Conservation (phyloP, 2,888 invertebrate genomes). For the Cryptops parisi region DNA sequence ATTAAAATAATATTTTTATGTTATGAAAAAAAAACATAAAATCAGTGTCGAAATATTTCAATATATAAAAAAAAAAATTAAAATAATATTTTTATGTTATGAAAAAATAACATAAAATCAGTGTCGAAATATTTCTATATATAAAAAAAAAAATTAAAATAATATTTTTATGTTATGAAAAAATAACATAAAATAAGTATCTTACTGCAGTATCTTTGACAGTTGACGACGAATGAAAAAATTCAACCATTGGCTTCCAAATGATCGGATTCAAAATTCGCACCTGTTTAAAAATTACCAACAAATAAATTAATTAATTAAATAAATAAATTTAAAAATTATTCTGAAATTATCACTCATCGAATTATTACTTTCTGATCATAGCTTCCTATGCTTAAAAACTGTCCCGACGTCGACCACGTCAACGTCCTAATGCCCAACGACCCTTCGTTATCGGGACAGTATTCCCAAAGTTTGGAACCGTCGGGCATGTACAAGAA, state of each 20-base stretch:
- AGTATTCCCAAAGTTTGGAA: constrained; percentile 30
- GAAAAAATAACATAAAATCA: too few relatives aligned
- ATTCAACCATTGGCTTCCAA: constrained; percentile 30
- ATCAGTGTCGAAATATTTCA: too few relatives aligned
- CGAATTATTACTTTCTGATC: constrained; percentile 31
- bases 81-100: too few relatives aligned
- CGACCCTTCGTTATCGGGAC: constrained; percentile 29
- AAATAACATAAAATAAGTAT: too few relatives aligned
- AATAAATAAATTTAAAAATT: not conserved
- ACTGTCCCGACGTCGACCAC: constrained; percentile 35
- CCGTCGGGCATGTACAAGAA: constrained; percentile 32
- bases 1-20: too few relatives aligned
- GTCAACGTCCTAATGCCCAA: constrained; percentile 31
- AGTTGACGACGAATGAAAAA: constrained; percentile 17
- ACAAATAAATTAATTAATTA: constrained; percentile 2
- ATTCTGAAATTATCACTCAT: not conserved
- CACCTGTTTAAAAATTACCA: too few relatives aligned
- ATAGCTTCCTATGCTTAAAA: constrained; percentile 34
- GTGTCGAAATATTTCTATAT: too few relatives aligned
- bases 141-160: too few relatives aligned
- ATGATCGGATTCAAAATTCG: constrained; percentile 32
- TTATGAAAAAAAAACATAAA: too few relatives aligned
- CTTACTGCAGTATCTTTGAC: not conserved
- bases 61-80: too few relatives aligned
- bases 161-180: too few relatives aligned